These are phyloP conservation scores for Alaudala cheleensis DNA, from an alignment of 2,113 vertebrate genomes.

Conservation along the genomic window DNA sequence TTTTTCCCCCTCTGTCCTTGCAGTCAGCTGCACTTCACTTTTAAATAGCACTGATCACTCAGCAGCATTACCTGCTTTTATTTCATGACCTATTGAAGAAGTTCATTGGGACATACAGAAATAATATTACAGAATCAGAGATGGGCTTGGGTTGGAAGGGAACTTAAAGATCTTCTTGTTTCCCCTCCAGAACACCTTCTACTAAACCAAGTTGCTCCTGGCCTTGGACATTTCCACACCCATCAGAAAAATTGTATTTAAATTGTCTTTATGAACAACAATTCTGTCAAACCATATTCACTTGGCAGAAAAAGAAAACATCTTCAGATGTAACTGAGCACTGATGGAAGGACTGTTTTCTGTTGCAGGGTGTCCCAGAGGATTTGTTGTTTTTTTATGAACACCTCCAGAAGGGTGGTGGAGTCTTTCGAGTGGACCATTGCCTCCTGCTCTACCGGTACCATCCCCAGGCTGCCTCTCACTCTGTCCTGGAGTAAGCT, in stretches of 20 bases:
- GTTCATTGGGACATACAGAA: neutral
- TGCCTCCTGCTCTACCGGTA: constrained; percentile 90
- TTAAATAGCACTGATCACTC: neutral
- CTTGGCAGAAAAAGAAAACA: neutral
- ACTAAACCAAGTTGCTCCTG: neutral
- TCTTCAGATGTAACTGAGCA: neutral
- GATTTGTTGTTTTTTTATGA: constrained; percentile 94
- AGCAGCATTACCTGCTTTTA: neutral
- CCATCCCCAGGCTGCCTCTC: constrained; percentile 84
- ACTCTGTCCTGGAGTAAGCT: constrained; percentile 87
- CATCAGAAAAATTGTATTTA: neutral
- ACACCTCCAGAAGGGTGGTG: constrained; percentile 82
- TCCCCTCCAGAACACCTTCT: neutral
- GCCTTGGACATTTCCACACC: neutral
- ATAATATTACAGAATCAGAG: neutral
- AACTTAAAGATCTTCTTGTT: neutral
- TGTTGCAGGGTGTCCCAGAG: constrained; percentile 89
- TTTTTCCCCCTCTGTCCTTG: neutral
- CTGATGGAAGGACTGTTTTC: neutral
- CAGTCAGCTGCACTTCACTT: neutral
- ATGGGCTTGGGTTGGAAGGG: neutral
- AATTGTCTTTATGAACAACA: neutral
- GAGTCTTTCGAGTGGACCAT: constrained; percentile 78
- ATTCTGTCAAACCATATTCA: neutral
- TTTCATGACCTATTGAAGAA: neutral